phyloP scores from a whole-genome alignment of 2,797 vertebrate genomes.

The Danio tinwini region DNA sequence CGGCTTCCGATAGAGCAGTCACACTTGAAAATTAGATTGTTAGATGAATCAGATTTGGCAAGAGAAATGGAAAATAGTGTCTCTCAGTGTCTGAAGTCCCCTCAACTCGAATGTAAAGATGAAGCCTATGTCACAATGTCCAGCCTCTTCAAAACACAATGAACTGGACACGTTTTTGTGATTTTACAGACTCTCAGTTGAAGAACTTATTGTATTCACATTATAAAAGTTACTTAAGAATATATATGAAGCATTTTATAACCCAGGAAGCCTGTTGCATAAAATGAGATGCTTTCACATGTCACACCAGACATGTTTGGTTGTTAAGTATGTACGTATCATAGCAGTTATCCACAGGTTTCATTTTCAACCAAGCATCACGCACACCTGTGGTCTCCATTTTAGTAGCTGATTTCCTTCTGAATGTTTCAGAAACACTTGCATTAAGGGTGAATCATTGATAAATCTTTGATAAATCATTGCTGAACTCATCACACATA shows the following conservation, averaged over 20 bases:
- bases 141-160: conserved; percentile 76
- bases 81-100: neutral
- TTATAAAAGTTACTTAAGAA: neutral
- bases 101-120: conserved; percentile 59
- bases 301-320: neutral
- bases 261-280: neutral
- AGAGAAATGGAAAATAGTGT: conserved; percentile 38
- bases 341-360: conserved; percentile 9
- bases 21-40: conserved; percentile 55
- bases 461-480: conserved; percentile 2
- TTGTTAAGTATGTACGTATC: neutral
- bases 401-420: conserved; percentile 21
- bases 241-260: conserved; percentile 14
- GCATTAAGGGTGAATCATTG: conserved; percentile 4
- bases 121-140: conserved; percentile 83
- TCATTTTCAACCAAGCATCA: conserved; percentile 8
- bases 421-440: conserved; percentile 25
- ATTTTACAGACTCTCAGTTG: neutral
- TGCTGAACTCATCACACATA: conserved; percentile 5
- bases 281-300: neutral
- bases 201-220: conserved; percentile 17
- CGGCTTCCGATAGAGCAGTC: conserved; percentile 29
- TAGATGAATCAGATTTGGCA: conserved; percentile 46
- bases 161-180: neutral
- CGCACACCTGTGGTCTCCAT: conserved; percentile 11